Base-by-base conservation (phyloP, 1,140 invertebrate species). In the Dolichoris vasculosae region DNA sequence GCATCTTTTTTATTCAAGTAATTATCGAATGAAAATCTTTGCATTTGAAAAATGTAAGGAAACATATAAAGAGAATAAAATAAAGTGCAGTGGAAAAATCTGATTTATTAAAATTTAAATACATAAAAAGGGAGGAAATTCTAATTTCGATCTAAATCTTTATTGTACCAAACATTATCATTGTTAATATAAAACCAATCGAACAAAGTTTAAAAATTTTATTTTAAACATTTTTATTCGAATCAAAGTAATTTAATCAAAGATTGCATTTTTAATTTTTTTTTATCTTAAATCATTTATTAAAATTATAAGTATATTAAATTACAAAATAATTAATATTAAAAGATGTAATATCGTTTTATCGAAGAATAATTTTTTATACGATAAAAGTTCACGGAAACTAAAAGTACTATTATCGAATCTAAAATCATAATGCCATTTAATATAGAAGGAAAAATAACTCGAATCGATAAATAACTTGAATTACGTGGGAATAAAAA, bases 401-500 rank as follows among this genome's bases (percentile, higher is more conserved):
- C 26, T 30, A 30, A 35, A n/a, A 59, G 3, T 15, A 67, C 35
- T 32, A 11, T 11, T 38, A 38, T 38, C 11, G 38, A 71, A 71
- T 17, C 9, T 6, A 23, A 9, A 75, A 40, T 15, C 8, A 48
- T 76, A 46, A 48, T 26, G 48, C 23, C n/a, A 48, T 76, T 76
- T 43, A 76, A 48, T 40, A 69, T 69, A 35, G 35, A n/a, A 35
- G 48, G 67, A 17, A 82, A 69, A 82, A 71, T 20, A 2, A 82
- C 26, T 63, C 7, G 51, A 83, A 64, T 83, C n/a, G 15, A 76
- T 76, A 32, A 79, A 26, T 17, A 55, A 40, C 23, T 59, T 71
- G 6, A n/a, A 75, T 59, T 30, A n/a, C 71, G 26, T 23, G 71
- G 26, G 6, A 83, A 83, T 73, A 48, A 35, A 75, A 59, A 69